Evolutionary conservation across 2,797 vertebrate species (phyloP), one percentile per base, ranked within the genome.

Genomic region (Chiroxiphia lanceolata): DNA sequence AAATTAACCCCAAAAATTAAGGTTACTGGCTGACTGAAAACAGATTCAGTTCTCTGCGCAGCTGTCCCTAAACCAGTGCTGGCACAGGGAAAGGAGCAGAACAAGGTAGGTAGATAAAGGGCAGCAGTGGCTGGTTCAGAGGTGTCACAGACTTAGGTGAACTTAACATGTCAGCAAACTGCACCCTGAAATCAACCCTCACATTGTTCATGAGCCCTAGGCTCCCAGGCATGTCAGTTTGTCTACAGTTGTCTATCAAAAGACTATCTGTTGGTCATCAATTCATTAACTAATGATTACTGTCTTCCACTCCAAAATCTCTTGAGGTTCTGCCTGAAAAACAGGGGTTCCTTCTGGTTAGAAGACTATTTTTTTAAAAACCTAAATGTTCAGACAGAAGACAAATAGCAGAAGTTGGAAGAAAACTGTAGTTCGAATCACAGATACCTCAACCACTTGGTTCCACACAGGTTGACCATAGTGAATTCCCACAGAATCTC

Each of bases 191-290:
- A 81, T n/a, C 48, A 59, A 25, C 19, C 13, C 34, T 27, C 42
- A 9, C 29, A 22, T n/a, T 44, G 9, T 17, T 64, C 1, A 0
- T 11, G 34, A 76, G 33, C 18, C 6, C 14, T 5, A 3, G 5
- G 16, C 45, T 92, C 23, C 59, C 34, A 71, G 26, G 8, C 8
- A 14, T 7, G 21, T 53, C 2, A 3, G 8, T 64, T 81, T 56
- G 27, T n/a, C 42, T 45, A 25, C n/a, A 65, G n/a, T 45, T 65
- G 10, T n/a, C 31, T 45, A 70, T 70, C 23, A 57, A 75, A 74
- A 88, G 18, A 42, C 20, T 74, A 33, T 17, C 3, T 3, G 13
- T 6, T 51, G 9, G 33, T 68, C 25, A 53, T 53, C 57, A 81
- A 6, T 34, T 78, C 50, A 36, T 65, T 56, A 64, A 68, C 10